Percentiles rank a stretch among this genome's conserved stretches.
phyloP scores from a whole-genome alignment of 2,113 vertebrate species.

The Corythoichthys intestinalis region DNA sequence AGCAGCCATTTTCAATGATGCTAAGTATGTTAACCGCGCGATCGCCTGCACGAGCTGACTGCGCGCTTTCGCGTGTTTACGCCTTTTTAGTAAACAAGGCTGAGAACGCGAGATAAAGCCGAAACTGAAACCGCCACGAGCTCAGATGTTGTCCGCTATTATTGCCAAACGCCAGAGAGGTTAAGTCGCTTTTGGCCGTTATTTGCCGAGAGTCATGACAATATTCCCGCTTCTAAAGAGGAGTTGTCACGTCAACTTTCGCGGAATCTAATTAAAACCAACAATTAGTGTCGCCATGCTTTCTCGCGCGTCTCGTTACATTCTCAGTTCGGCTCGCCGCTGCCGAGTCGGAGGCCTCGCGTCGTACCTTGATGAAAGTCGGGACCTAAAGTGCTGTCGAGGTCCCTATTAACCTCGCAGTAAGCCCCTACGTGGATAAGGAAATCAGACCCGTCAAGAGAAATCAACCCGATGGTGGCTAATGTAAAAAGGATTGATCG shows the following conservation, averaged over 20 bases:
- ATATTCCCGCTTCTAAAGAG: neutral
- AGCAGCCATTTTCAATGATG: constrained; percentile 66
- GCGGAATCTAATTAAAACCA: neutral
- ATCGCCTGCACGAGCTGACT: constrained; percentile 41
- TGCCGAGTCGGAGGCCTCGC: constrained; percentile 21
- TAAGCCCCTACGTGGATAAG: constrained; percentile 30
- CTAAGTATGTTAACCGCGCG: constrained; percentile 43
- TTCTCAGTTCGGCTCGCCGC: neutral
- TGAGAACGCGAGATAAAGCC: constrained; percentile 49
- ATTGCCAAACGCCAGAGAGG: neutral
- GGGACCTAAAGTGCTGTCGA: constrained; percentile 42
- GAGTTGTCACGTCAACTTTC: neutral
- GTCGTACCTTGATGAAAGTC: constrained; percentile 37
- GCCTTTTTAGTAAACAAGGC: constrained; percentile 50
- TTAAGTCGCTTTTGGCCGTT: neutral
- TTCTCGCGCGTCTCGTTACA: neutral
- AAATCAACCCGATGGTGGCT: neutral
- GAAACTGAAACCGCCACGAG: neutral
- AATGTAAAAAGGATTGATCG: no score
- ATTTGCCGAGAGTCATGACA: neutral
- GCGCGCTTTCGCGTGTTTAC: constrained; percentile 40
- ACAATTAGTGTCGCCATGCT: neutral
- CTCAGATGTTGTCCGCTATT: neutral
- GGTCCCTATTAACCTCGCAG: constrained; percentile 58
- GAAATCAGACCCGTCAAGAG: constrained; percentile 43